Base-by-base conservation (phyloP, 53 echinoderm and acorn worm species). In the Paelopatides confundens region DNA sequence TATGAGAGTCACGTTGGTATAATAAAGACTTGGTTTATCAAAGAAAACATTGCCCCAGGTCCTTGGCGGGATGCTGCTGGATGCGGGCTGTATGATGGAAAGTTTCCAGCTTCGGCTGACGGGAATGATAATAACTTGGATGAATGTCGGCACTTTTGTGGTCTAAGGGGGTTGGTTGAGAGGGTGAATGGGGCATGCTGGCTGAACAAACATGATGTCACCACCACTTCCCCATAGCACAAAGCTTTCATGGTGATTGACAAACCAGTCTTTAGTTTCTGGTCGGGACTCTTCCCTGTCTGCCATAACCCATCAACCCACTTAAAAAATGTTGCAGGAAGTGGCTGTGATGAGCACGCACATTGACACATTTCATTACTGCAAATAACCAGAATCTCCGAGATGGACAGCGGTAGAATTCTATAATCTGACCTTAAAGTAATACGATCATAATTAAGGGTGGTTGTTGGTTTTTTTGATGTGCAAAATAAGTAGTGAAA, bases 241-340 rank as follows among this genome's bases (percentile, higher is more conserved):
- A 74, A 74, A 74, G 74, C 74, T n/a, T 74, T 35, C 74, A 74
- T 74, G 74, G 40, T 74, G 74, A 74, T 74, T 74, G 74, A 74
- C 74, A 74, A 74, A 74, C 74, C 74, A 74, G 74, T 40, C 74
- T 46, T 74, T 74, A 74, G 74, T 39, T 74, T 74, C 39, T 43
- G 31, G 74, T 40, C 46, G 39, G 74, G 40, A 26, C 74, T 74
- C 74, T 26, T 74, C 40, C 39, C 43, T 43, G 74, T 39, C 74
- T 74, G 74, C 74, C 74, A 74, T n/a, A 39, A 40, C 40, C 74
- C 40, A 74, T 74, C 74, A 74, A 46, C 46, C 24, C 74, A 40
- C 74, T 35, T 46, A 39, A 74, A 74, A 74, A 46, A 40, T 74
- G 74, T 74, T 74, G 74, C 74, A 74, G 74, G 74, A 74, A 74